These are phyloP conservation scores for Drosophila navojoa DNA, from an alignment of 1,140 invertebrate species.

Conservation along the genomic window DNA sequence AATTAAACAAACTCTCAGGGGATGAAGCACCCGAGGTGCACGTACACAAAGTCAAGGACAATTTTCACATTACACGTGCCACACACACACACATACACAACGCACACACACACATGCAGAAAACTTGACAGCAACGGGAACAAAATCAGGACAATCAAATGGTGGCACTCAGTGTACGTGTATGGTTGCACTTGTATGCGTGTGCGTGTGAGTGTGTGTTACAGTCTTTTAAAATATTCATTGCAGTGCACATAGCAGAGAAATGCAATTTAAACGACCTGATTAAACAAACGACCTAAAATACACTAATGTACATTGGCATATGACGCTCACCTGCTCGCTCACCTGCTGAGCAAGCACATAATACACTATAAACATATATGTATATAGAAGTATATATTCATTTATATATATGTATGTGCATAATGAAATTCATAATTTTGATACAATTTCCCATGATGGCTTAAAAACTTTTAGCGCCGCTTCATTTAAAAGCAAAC, in stretches of 20 bases:
- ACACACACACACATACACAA: slow-evolving; percentile 22
- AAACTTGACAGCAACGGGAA: slow-evolving; percentile 27
- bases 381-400: too few species aligned
- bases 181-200: not conserved
- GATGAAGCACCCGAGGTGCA: slow-evolving; percentile 17
- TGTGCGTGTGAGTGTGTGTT: slow-evolving; percentile 28
- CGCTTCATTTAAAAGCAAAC: too few species aligned
- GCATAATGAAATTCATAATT: slow-evolving; percentile 1
- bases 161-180: slow-evolving; percentile 7
- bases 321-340: not conserved
- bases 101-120: not conserved
- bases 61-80: slow-evolving; percentile 70
- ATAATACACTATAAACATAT: not conserved
- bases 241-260: slow-evolving; percentile 50
- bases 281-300: slow-evolving; percentile 56
- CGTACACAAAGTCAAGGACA: slow-evolving; percentile 76
- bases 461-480: not conserved
- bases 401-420: too few species aligned
- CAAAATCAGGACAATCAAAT: slow-evolving; percentile 68
- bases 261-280: slow-evolving; percentile 65
- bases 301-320: slow-evolving; percentile 12
- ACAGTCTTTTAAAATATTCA: slow-evolving; percentile 63
- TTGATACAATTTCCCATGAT: not conserved
- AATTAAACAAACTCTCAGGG: slow-evolving; percentile 68
- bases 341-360: not conserved